Base-by-base conservation (phyloP, 2,888 invertebrate species). In the Torymus texanus region DNA sequence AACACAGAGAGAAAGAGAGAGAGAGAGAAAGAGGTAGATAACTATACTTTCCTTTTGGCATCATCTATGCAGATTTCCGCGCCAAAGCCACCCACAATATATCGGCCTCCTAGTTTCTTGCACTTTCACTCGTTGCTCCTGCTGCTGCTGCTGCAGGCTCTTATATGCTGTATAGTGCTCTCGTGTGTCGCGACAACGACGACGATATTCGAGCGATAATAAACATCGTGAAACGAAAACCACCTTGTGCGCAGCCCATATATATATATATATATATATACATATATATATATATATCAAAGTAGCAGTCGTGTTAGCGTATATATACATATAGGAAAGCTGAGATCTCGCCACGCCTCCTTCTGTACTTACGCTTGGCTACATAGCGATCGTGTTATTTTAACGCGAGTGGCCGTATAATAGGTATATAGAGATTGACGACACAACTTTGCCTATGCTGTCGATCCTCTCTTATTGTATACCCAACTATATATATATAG, bases 11-110 rank as follows among this genome's bases (percentile, higher is more conserved):
- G 8, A 41, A 8, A 41, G 41, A 41, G 8, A 41, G 8, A 29
- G 5, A 29, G 29, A 29, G 24, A 2, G 24, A 24, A 2, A 24
- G 24, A 24, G 4, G 5, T 1, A 5, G 29, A 41, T 5, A 41
- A 41, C 8, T 41, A 41, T 41, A 86, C 86, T 76, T 76, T 80
- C 76, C 75, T 85, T 85, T 86, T 83, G 84, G 83, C 82, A 68
- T 67, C 81, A 81, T 82, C 83, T 78, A 83, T 84, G 85, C 82
- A 84, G 83, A 86, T 86, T 86, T 85, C 84, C 84, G 85, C 82
- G 61, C 59, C n/a, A 55, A 21, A 70, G 77, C 77, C 71, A 63
- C 68, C 78, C 78, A 78, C 78, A 18, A 70, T 16, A 10, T 0
- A n/a, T 8, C 41, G 74, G 67, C 68, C 61, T 67, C 78, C 50